Evolutionary conservation across 2,797 vertebrate genomes (phyloP).

Genomic region (Sebastes diploproa): DNA sequence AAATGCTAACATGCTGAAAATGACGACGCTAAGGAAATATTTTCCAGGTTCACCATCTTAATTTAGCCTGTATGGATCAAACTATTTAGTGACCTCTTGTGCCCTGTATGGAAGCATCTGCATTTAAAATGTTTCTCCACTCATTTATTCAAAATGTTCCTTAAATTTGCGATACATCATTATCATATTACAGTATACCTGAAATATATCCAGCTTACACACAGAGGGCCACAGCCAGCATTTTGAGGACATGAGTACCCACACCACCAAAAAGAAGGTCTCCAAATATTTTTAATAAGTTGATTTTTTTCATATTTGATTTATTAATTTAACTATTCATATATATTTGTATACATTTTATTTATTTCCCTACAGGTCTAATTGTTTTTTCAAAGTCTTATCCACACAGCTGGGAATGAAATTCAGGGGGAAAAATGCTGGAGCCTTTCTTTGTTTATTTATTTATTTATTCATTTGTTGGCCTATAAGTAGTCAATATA

Average conservation of each 20-base stretch:
- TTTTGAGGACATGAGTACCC: neutral
- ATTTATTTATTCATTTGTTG: neutral
- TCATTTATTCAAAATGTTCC: too few species aligned
- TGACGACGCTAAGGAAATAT: neutral
- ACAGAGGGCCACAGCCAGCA: neutral
- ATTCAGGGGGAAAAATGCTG: neutral
- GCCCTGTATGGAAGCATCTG: neutral
- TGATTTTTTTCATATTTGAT: neutral
- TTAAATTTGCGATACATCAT: neutral
- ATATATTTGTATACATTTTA: neutral
- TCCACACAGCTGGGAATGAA: too few species aligned
- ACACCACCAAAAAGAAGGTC: too few species aligned
- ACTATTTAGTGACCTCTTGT: neutral
- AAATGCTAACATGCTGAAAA: neutral
- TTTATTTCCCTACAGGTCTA: too few species aligned
- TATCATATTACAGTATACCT: neutral
- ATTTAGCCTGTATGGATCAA: neutral
- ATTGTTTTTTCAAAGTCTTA: neutral
- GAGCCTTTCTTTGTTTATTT: neutral
- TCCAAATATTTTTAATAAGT: neutral
- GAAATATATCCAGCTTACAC: neutral
- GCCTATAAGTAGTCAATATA: neutral
- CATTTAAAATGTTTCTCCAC: neutral
- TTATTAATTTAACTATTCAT: too few species aligned
- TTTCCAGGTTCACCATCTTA: neutral